phyloP scores from a whole-genome alignment of 2,113 vertebrate species.

The Zosterops japonicus region DNA sequence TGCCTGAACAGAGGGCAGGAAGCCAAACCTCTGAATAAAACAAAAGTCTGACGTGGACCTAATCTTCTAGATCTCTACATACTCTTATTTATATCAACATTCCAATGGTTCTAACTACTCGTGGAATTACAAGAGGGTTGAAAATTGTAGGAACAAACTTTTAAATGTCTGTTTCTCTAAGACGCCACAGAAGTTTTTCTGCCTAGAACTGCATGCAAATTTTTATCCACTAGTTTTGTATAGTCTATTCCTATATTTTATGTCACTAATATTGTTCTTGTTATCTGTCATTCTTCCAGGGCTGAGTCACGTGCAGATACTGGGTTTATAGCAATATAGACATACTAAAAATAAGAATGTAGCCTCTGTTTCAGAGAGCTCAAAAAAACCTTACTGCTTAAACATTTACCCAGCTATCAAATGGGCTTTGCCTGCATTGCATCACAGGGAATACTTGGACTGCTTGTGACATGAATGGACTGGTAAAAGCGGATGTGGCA shows the following conservation, averaged over 20 bases:
- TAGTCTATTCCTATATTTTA: not conserved
- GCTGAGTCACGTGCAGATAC: not conserved
- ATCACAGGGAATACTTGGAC: not conserved
- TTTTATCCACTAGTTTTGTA: not conserved
- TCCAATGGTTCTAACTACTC: not conserved
- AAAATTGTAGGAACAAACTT: not conserved
- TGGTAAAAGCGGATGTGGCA: not conserved
- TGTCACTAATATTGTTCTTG: not conserved
- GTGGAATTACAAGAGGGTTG: not conserved
- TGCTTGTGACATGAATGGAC: not conserved
- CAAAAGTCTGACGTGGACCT: not conserved
- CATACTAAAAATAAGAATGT: not conserved
- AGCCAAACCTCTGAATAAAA: slow-evolving; percentile 21
- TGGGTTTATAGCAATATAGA: not conserved
- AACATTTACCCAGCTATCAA: not conserved
- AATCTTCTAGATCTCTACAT: not conserved
- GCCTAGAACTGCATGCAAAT: not conserved
- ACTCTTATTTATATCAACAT: not conserved
- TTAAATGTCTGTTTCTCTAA: not conserved
- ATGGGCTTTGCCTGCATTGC: not conserved
- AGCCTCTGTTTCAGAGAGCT: not conserved
- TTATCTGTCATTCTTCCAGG: not conserved
- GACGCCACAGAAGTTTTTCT: not conserved
- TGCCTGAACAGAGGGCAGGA: slow-evolving; percentile 11
- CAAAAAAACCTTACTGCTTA: not conserved